A percentile compares a stretch with the other conserved stretches of the same genome.
These are phyloP conservation scores for Enoplolaimus lenunculus DNA, from an alignment of 2,888 invertebrate species.

Conservation along the genomic window DNA sequence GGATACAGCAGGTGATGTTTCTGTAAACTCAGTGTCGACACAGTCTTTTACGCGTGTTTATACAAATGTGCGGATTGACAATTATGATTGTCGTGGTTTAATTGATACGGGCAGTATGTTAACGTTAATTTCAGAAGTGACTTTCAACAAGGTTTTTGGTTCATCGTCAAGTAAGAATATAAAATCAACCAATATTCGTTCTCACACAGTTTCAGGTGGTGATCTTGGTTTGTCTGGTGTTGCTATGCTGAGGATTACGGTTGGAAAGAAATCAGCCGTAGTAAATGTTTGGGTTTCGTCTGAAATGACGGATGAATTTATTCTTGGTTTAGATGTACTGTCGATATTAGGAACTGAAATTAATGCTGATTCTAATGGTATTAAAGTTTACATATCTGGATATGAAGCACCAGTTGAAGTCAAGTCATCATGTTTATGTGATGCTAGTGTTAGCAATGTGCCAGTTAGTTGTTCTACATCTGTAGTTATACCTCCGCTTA, in stretches of 20 bases:
- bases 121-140: background rate
- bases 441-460: background rate
- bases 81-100: background rate
- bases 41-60: background rate
- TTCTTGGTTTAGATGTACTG: background rate
- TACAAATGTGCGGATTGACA: background rate
- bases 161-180: background rate
- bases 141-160: background rate
- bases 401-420: background rate
- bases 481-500: background rate
- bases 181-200: background rate
- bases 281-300: background rate
- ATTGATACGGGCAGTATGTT: background rate
- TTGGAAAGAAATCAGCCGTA: background rate
- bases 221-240: background rate
- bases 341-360: background rate
- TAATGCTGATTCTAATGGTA: background rate
- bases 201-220: background rate
- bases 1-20: background rate
- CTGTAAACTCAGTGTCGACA: background rate
- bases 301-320: background rate
- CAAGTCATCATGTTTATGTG: background rate
- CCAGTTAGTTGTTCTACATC: background rate
- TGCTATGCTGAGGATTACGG: background rate
- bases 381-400: background rate